Conservation (phyloP, 1,140 invertebrate species). For the Drosophila santomea region DNA sequence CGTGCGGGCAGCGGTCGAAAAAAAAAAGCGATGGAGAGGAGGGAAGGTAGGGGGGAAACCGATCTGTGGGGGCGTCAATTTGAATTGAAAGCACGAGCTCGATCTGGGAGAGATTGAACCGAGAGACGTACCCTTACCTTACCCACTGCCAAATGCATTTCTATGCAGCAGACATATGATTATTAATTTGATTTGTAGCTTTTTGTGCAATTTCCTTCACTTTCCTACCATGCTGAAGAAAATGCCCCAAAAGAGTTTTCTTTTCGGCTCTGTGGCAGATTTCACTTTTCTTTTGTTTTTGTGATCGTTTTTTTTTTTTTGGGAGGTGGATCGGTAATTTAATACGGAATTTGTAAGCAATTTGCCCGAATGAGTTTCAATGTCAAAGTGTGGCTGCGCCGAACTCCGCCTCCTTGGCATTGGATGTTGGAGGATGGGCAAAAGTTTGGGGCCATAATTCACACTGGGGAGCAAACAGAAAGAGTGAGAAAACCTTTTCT, state of each 20-base stretch:
- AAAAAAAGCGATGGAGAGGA: neutral
- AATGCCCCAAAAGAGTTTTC: slow-evolving; percentile 46
- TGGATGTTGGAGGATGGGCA: slow-evolving; percentile 1
- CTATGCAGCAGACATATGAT: slow-evolving; percentile 50
- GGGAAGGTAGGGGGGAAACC: slow-evolving; percentile 4
- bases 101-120: slow-evolving; percentile 27
- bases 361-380: slow-evolving; percentile 60
- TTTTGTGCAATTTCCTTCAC: slow-evolving; percentile 58
- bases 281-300: slow-evolving; percentile 69
- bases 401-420: slow-evolving; percentile 15
- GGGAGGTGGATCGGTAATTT: slow-evolving; percentile 39
- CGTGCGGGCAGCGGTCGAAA: slow-evolving; percentile 34
- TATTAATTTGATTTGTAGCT: slow-evolving; percentile 78
- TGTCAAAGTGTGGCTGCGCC: slow-evolving; percentile 53
- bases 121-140: slow-evolving; percentile 4
- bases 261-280: slow-evolving; percentile 23
- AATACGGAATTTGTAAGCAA: slow-evolving; percentile 39
- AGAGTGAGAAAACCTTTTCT: slow-evolving; percentile 14
- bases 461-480: neutral
- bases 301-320: slow-evolving; percentile 6
- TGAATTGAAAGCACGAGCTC: slow-evolving; percentile 51
- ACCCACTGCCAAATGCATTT: slow-evolving; percentile 2
- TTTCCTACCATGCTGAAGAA: slow-evolving; percentile 37
- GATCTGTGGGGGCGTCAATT: slow-evolving; percentile 51
- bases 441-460: slow-evolving; percentile 3